Evolutionary conservation across 2,888 invertebrate species (phyloP), one percentile per base, ranked within the genome.

Genomic region (Apamea epomidion): DNA sequence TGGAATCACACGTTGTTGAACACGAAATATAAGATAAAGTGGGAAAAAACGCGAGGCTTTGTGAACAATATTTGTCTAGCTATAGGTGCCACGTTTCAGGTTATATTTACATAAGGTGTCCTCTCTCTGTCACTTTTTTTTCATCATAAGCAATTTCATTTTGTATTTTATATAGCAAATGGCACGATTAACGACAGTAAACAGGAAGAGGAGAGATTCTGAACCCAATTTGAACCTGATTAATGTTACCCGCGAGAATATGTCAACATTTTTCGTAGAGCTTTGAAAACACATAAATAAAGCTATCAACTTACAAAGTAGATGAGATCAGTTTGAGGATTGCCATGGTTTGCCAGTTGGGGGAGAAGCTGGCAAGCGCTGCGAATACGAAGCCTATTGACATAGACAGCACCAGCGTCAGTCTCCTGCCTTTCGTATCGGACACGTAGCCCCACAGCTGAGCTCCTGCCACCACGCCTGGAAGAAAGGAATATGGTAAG

Each of bases 391-490:
- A 96, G 42, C 97, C 97, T 0, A 96, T 89, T 0, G 95, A 93
- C 97, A 97, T 97, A 32, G 97, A 97, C 64, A 97, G 91, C 51
- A 95, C 92, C 10, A 97, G 92, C 0, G 97, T 96, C 45, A 96
- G 91, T 29, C 95, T 88, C 0, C 97, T 91, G 0, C 97, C 97
- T 69, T 93, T 94, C 1, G 96, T 97, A 86, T 97, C 97, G 0
- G 97, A 94, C 48, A 97, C 93, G 88, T 97, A 97, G 74, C 97
- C 97, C 97, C 97, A 97, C 18, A 96, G 88, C 80, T 97, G 96
- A 3, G 97, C 96, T 1, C 96, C 97, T 0, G 95, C 90, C 3
- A 97, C 96, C 72, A 97, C 96, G 8, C 97, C 97, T 97, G 87
- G 0, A 71, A 78, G 37, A 6, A 72, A 68, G 0, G 5, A 48